These are phyloP conservation scores for Liopterus haemorrhoidalis DNA, from an alignment of 2,888 invertebrate genomes.

Conservation along the genomic window DNA sequence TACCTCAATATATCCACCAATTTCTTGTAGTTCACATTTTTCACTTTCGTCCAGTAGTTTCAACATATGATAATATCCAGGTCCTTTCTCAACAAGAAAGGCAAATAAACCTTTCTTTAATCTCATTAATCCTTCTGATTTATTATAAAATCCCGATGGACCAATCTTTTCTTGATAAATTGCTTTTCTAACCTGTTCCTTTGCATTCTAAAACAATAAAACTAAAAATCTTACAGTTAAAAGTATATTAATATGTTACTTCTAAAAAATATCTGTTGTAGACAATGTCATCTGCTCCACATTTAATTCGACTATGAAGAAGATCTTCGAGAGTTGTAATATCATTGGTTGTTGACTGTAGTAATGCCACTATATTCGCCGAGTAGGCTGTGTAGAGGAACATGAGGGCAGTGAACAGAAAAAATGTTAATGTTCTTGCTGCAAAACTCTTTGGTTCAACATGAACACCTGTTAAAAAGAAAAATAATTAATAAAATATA, in stretches of 20 bases:
- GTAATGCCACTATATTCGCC: conserved; percentile 26
- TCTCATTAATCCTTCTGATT: conserved; percentile 53
- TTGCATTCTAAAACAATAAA: conserved; percentile 47
- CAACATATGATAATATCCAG: conserved; percentile 57
- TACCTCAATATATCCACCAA: conserved; percentile 37
- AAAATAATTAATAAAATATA: not conserved
- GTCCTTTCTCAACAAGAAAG: conserved; percentile 58
- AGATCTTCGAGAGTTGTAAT: conserved; percentile 23
- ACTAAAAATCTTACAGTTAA: not conserved
- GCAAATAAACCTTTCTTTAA: conserved; percentile 55
- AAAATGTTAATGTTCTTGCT: conserved; percentile 13
- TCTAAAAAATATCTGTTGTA: conserved; percentile 27
- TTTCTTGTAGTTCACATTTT: conserved; percentile 60
- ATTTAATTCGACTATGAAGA: conserved; percentile 22
- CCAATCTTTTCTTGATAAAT: conserved; percentile 55
- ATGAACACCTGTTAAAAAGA: conserved; percentile 9
- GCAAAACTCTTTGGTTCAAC: conserved; percentile 15
- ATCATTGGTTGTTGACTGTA: conserved; percentile 16
- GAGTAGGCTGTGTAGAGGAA: conserved; percentile 28
- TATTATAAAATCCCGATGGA: conserved; percentile 44
- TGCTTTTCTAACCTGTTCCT: conserved; percentile 51
- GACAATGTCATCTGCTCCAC: conserved; percentile 25
- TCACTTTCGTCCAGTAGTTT: conserved; percentile 59
- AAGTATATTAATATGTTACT: conserved; percentile 6
- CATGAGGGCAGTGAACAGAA: conserved; percentile 21